Evolutionary conservation across 92 coral and sea anemone genomes (phyloP), one percentile per base, ranked within the genome.

Genomic region (Actinernus sp.): DNA sequence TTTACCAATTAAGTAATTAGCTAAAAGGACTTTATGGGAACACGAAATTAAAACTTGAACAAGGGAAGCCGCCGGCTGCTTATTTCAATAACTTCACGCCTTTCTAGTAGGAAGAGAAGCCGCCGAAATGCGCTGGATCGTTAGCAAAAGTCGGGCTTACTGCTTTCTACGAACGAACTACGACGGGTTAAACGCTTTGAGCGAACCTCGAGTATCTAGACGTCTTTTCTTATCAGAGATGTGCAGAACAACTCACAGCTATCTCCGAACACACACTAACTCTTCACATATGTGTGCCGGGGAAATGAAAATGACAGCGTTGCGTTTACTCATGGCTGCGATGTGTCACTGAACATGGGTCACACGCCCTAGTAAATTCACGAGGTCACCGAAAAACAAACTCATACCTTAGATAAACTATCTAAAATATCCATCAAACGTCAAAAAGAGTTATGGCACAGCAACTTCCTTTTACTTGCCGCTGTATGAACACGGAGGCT

Each of bases 231-330:
- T 34, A 34, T 34, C 41, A 17, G 18, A 9, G 5, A 45, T 18
- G 10, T 8, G 10, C 52, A 18, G 17, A 9, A 9, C 5, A 8
- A 45, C 10, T 45, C 4, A 45, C 52, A 45, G 19, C 52, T 45
- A 45, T 5, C 52, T 45, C 10, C 21, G 22, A 45, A 45, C 22
- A 45, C 52, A 45, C 52, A 45, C 5, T 4, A 43, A 26, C 30
- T 53, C 55, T 63, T 47, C 34, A 30, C 71, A 48, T 58, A 16
- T 64, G 71, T n/a, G 47, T 64, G 71, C 27, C 14, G 50, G 71
- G 21, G 16, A 64, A 31, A 27, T n/a, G 55, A 22, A n/a, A 46
- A 13, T 8, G 47, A 13, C 24, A 58, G 25, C 51, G 49, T 62
- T 40, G 48, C 69, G 48, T 55, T 31, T 30, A 47, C 27, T 16